Conservation (phyloP, 2,797 vertebrate species). For the Malurus leucopterus region DNA sequence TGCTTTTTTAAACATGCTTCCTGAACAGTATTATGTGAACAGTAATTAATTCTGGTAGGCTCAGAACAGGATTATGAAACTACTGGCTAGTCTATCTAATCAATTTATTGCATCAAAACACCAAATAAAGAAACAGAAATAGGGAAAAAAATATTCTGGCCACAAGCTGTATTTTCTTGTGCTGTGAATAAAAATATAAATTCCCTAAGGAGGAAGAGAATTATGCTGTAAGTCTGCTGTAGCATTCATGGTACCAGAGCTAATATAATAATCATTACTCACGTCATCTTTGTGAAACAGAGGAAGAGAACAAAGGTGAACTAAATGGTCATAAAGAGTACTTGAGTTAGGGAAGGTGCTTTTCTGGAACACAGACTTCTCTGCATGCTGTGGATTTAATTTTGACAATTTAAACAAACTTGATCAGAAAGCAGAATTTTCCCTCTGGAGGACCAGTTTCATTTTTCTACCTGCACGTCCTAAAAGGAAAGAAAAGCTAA, state of each 20-base stretch:
- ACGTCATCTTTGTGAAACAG: constrained; percentile 17
- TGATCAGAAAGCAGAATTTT: neutral
- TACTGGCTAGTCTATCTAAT: constrained; percentile 49
- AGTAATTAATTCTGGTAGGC: constrained; percentile 52
- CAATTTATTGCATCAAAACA: constrained; percentile 48
- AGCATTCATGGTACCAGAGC: constrained; percentile 26
- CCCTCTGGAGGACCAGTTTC: neutral
- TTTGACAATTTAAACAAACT: neutral
- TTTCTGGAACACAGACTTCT: neutral
- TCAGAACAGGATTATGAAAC: constrained; percentile 48
- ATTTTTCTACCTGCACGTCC: neutral
- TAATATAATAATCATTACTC: constrained; percentile 33
- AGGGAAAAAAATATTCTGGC: neutral
- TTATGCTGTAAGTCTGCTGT: constrained; percentile 8
- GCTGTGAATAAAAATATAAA: constrained; percentile 30
- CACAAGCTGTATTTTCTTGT: constrained; percentile 29
- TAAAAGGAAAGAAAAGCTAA: neutral
- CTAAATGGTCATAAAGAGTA: neutral
- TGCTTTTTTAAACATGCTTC: constrained; percentile 48
- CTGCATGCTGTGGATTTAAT: neutral
- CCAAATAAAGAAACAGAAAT: constrained; percentile 46
- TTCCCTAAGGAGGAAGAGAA: constrained; percentile 45
- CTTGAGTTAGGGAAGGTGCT: neutral
- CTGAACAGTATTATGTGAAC: constrained; percentile 45
- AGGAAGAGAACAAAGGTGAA: constrained; percentile 40